phyloP scores from a whole-genome alignment of 92 coral and sea anemone genomes.

The Palythoa heliodiscus region DNA sequence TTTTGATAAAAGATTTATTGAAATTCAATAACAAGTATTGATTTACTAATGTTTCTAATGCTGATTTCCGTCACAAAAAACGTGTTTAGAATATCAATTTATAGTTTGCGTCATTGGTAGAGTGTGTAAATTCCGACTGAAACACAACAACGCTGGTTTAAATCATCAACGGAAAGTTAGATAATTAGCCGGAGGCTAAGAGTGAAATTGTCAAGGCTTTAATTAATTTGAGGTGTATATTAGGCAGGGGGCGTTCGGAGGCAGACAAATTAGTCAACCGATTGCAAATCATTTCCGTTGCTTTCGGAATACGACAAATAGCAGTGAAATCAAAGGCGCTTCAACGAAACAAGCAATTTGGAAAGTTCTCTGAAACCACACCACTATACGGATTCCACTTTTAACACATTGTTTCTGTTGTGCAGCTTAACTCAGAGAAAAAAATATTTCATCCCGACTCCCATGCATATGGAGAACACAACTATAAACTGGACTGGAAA shows the following conservation, averaged over 20 bases:
- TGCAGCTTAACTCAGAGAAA: neutral
- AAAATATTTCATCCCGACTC: neutral
- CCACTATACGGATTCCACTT: neutral
- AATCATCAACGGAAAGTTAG: neutral
- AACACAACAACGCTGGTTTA: neutral
- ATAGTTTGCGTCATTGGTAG: slow-evolving; percentile 7
- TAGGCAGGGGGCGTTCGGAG: neutral
- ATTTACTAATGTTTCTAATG: neutral
- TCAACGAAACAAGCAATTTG: too few relatives aligned
- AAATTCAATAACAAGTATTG: neutral
- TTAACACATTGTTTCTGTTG: neutral
- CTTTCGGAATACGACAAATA: neutral
- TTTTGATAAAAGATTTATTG: neutral
- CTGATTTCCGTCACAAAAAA: slow-evolving; percentile 7
- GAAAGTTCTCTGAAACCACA: neutral
- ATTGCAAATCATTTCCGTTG: neutral
- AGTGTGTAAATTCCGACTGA: neutral
- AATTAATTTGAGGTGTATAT: neutral
- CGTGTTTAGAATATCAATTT: slow-evolving; percentile 30
- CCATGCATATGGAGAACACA: slow-evolving; percentile 6
- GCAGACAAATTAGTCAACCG: neutral
- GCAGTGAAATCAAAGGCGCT: neutral
- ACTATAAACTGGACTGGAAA: neutral
- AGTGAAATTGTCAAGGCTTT: neutral
- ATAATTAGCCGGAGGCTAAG: neutral